phyloP scores from a whole-genome alignment of 2,888 invertebrate genomes.

The Sacculina carcini region DNA sequence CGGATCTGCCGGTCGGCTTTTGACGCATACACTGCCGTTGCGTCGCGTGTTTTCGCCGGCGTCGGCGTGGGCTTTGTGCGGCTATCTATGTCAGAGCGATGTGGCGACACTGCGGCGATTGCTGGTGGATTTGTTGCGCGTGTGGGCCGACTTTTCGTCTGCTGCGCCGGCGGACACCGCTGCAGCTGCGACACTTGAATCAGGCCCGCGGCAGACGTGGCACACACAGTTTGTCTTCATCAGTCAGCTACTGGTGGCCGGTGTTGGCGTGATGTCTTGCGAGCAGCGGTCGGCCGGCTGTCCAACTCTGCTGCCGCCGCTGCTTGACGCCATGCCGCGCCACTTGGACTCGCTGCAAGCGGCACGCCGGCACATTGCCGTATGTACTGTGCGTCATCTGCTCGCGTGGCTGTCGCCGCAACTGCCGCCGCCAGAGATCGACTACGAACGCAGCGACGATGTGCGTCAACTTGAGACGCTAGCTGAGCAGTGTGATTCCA shows the following conservation, averaged over 20 bases:
- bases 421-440: constrained; percentile 32
- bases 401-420: constrained; percentile 24
- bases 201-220: constrained; percentile 32
- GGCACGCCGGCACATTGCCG: constrained; percentile 37
- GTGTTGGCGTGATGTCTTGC: not conserved
- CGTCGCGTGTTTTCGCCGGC: constrained; percentile 25
- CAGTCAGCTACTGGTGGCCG: constrained; percentile 29
- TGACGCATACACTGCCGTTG: constrained; percentile 32
- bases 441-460: constrained; percentile 30
- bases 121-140: constrained; percentile 28
- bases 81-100: constrained; percentile 26
- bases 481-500: constrained; percentile 23
- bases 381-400: constrained; percentile 41
- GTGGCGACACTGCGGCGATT: constrained; percentile 22
- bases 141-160: constrained; percentile 50
- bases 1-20: constrained; percentile 31
- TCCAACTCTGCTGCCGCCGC: constrained; percentile 6
- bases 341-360: constrained; percentile 37
- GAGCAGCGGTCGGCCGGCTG: not conserved
- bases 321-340: constrained; percentile 36
- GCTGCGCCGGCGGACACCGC: no score
- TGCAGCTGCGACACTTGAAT: no score
- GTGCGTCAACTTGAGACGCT: constrained; percentile 24
- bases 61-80: constrained; percentile 31
- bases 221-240: constrained; percentile 41